Percentiles rank a stretch among this genome's conserved stretches.
Evolutionary conservation across 2,888 invertebrate species (phyloP).

Genomic region (Catonia carolina): DNA sequence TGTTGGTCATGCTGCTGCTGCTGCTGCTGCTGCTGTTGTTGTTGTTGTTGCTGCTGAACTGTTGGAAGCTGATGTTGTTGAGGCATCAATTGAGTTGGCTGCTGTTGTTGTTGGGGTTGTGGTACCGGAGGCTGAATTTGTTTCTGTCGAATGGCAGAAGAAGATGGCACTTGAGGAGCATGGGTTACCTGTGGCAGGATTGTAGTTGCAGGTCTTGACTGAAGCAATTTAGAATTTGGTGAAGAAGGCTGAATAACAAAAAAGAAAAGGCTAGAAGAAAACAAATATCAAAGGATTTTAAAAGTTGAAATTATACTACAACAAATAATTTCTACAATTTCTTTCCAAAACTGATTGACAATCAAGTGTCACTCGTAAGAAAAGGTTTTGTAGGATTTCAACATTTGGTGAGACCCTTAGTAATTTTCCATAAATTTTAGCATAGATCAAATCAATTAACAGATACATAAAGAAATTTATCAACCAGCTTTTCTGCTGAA

Average conservation of each 20-base stretch:
- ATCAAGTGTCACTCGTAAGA: too few relatives aligned
- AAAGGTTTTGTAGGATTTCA: too few relatives aligned
- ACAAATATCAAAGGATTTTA: too few relatives aligned
- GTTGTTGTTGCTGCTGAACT: constrained; percentile 32
- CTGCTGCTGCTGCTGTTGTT: constrained; percentile 39
- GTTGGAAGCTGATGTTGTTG: constrained; percentile 41
- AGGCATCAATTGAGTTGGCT: constrained; percentile 21
- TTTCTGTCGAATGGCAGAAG: too few relatives aligned
- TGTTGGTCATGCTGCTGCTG: constrained; percentile 48
- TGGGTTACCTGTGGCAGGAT: constrained; percentile 26
- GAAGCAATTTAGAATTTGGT: constrained; percentile 22
- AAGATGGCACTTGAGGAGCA: constrained; percentile 35
- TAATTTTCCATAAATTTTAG: too few relatives aligned
- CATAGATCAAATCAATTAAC: too few relatives aligned
- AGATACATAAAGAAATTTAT: too few relatives aligned
- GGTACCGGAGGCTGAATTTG: constrained; percentile 47
- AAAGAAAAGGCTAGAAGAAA: constrained; percentile 40
- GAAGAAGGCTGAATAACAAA: constrained; percentile 9
- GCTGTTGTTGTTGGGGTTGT: constrained; percentile 34
- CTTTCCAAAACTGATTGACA: too few relatives aligned
- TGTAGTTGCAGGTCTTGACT: constrained; percentile 19
- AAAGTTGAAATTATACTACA: too few relatives aligned
- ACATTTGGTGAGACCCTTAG: too few relatives aligned
- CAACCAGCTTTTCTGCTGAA: too few relatives aligned
- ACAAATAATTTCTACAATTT: too few relatives aligned